A percentile compares a stretch with the other conserved stretches of the same genome.
Conservation (phyloP, 2,888 invertebrate genomes). For the Andrena flavipes region DNA sequence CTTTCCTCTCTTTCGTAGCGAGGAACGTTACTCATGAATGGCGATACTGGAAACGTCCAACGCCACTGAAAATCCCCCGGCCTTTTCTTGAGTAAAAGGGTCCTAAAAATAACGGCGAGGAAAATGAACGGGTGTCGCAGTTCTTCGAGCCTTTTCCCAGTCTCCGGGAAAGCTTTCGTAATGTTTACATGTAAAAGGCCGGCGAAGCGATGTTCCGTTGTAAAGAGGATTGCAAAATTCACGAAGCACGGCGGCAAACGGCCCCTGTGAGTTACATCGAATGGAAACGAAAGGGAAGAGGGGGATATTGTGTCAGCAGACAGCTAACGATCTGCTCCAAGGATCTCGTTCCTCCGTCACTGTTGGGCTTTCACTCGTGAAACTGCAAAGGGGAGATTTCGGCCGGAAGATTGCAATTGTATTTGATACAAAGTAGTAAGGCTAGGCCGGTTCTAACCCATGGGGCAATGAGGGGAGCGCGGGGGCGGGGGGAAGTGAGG, state of each 20-base stretch:
- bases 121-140: conserved; percentile 45
- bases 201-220: not conserved
- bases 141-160: conserved; percentile 5
- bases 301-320: not conserved
- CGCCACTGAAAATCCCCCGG: conserved; percentile 3
- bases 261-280: not conserved
- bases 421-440: too few species aligned
- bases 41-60: conserved; percentile 22
- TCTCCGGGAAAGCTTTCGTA: conserved; percentile 2
- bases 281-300: not conserved
- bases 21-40: conserved; percentile 31
- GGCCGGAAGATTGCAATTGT: too few species aligned
- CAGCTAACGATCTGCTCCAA: not conserved
- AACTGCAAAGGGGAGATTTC: not conserved
- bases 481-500: too few species aligned
- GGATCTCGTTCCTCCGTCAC: not conserved
- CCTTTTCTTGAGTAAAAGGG: conserved; percentile 22
- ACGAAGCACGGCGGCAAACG: conserved; percentile 7
- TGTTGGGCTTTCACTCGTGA: conserved; percentile 2
- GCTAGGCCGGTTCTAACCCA: too few species aligned
- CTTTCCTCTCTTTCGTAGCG: not conserved
- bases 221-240: conserved; percentile 20
- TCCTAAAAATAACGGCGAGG: conserved; percentile 40
- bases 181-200: conserved; percentile 45
- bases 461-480: too few species aligned